Base-by-base conservation (phyloP, 2,888 invertebrate species). In the Drosophila paramelanica region DNA sequence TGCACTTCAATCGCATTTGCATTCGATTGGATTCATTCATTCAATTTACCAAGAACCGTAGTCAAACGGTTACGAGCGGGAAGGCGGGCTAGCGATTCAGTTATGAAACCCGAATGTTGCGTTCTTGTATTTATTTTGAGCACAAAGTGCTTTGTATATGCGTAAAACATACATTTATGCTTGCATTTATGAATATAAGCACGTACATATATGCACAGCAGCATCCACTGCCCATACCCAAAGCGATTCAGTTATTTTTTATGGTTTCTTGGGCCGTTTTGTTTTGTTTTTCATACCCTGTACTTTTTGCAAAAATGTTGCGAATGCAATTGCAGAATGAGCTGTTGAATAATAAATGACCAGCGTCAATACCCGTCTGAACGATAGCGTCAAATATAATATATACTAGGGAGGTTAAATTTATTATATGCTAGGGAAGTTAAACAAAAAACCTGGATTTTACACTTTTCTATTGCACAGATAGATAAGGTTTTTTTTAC, bases 1-100 rank as follows among this genome's bases (percentile, higher is more conserved):
- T 79, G 72, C 76, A 85, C 61, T 82, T 79, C 76, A 85, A 82
- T 77, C 77, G 64, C 68, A 79, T 84, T 79, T 79, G 79, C 81
- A 81, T 79, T 60, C 79, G 79, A 75, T 66, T 67, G 64, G 62
- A 74, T 69, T 79, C 79, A 79, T 70, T 77, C 76, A 76, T 81
- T 81, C 69, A 67, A 85, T 81, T 79, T 73, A 56, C 57, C 73
- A 43, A 46, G 42, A 51, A 56, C 45, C 67, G 58, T 56, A 76
- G 65, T 69, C 65, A 67, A 73, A 66, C 65, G 73, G 47, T 46
- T 36, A 17, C 45, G n/a, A 13, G 14, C 31, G 23, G 55, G 10
- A 8, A 6, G 11, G 20, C 3, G 2, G 36, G 39, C 46, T 46
- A 58, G 68, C 75, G 77, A 83, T 83, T 88, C 89, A 72, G 81